phyloP scores from a whole-genome alignment of 2,797 vertebrate genomes.

The Phataginus tetradactyla region DNA sequence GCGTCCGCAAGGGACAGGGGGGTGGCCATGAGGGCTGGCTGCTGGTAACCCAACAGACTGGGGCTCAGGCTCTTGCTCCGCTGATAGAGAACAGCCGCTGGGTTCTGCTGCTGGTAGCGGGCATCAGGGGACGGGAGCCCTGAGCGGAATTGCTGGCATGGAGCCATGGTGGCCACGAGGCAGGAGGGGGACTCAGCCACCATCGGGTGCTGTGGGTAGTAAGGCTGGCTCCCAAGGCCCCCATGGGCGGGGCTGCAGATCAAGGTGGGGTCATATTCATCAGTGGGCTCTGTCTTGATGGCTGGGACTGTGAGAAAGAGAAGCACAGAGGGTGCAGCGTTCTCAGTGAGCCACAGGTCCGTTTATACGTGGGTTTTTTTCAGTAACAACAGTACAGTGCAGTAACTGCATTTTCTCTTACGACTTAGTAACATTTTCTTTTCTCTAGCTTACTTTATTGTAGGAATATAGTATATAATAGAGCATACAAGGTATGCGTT shows the following conservation, averaged over 20 bases:
- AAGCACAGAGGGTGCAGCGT: conserved; percentile 78
- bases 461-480: too few relatives aligned
- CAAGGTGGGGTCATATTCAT: conserved; percentile 94
- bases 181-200: conserved; percentile 91
- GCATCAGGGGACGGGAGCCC: conserved; percentile 91
- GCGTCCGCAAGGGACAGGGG: conserved; percentile 89
- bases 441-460: too few relatives aligned
- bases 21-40: conserved; percentile 85
- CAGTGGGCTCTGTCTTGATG: conserved; percentile 97
- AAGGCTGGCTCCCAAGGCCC: conserved; percentile 93
- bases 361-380: too few relatives aligned
- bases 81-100: conserved; percentile 92
- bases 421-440: too few relatives aligned
- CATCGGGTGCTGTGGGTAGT: conserved; percentile 92
- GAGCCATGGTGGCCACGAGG: conserved; percentile 91
- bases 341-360: conserved; percentile 25
- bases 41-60: conserved; percentile 91
- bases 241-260: conserved; percentile 92
- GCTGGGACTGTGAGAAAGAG: conserved; percentile 90
- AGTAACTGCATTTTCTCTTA: too few relatives aligned
- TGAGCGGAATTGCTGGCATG: conserved; percentile 93
- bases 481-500: too few relatives aligned
- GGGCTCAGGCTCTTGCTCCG: conserved; percentile 92
- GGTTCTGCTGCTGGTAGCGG: conserved; percentile 94
- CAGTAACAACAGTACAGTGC: too few relatives aligned